Evolutionary conservation across 2,113 vertebrate species (phyloP).

Genomic region (Hucho hucho): DNA sequence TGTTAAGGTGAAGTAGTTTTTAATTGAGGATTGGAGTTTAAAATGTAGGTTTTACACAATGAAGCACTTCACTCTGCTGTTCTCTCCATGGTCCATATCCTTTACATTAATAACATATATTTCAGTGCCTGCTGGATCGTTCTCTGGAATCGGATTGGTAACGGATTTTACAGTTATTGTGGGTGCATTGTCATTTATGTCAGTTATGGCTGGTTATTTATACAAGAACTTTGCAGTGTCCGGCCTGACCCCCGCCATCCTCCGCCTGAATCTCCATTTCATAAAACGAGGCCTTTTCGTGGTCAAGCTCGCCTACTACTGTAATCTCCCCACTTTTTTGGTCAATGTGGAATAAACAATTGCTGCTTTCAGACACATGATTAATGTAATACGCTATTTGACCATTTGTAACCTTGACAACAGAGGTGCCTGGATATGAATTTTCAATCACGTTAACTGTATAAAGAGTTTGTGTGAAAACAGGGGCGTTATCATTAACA

Average conservation of each 20-base stretch:
- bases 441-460: conserved; percentile 40
- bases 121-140: conserved; percentile 26
- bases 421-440: conserved; percentile 13
- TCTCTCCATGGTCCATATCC: conserved; percentile 67
- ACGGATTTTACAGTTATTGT: conserved; percentile 45
- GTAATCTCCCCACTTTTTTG: conserved; percentile 39
- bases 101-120: conserved; percentile 63
- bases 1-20: conserved; percentile 64
- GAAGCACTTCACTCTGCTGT: conserved; percentile 57
- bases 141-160: conserved; percentile 43
- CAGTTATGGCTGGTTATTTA: conserved; percentile 44
- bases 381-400: conserved; percentile 39
- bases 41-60: conserved; percentile 58
- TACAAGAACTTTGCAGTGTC: conserved; percentile 41
- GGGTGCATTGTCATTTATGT: conserved; percentile 53
- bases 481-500: conserved; percentile 43
- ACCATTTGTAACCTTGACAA: conserved; percentile 36
- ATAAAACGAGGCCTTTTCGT: conserved; percentile 40
- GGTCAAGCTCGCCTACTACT: conserved; percentile 36
- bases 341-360: conserved; percentile 40
- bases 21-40: conserved; percentile 46
- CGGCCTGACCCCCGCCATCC: conserved; percentile 44
- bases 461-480: conserved; percentile 38
- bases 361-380: conserved; percentile 25
- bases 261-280: conserved; percentile 48